These are phyloP conservation scores for Caenorhabditis uteleia DNA, from an alignment of 2,888 invertebrate genomes.

Conservation along the genomic window DNA sequence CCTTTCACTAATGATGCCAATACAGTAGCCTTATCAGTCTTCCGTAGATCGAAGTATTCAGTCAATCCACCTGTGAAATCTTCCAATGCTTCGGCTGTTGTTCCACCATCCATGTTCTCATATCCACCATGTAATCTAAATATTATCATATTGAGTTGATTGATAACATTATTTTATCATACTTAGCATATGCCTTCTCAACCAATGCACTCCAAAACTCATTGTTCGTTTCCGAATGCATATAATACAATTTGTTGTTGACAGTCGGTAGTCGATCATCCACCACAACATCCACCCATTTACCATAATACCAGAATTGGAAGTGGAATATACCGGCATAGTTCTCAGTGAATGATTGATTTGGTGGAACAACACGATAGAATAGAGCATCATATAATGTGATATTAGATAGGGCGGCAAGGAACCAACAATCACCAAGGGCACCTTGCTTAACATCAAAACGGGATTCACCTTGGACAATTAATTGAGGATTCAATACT, in stretches of 20 bases:
- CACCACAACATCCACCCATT: constrained; percentile 83
- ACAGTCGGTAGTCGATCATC: constrained; percentile 89
- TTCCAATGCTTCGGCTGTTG: constrained; percentile 97
- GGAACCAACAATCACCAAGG: constrained; percentile 68
- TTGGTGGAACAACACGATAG: constrained; percentile 92
- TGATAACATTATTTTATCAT: too few relatives aligned
- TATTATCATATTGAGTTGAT: neutral
- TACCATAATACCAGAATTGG: constrained; percentile 82
- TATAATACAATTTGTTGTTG: constrained; percentile 82
- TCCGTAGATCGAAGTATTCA: constrained; percentile 76
- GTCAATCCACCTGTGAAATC: constrained; percentile 81
- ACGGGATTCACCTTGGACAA: constrained; percentile 91
- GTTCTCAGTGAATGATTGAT: constrained; percentile 78
- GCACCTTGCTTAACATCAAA: constrained; percentile 81
- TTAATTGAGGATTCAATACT: constrained; percentile 83
- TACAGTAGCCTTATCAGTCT: constrained; percentile 26
- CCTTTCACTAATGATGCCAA: constrained; percentile 86
- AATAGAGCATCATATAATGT: constrained; percentile 85
- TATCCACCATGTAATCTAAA: constrained; percentile 77
- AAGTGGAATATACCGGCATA: constrained; percentile 77
- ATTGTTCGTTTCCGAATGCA: constrained; percentile 82
- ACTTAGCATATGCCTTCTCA: constrained; percentile 93
- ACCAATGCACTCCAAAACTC: constrained; percentile 95
- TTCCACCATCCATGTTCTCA: constrained; percentile 93
- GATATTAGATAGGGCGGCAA: constrained; percentile 85